Percentiles rank a stretch among this genome's conserved stretches.
Conservation (phyloP, 2,797 vertebrate species). For the Sebastes itinus region DNA sequence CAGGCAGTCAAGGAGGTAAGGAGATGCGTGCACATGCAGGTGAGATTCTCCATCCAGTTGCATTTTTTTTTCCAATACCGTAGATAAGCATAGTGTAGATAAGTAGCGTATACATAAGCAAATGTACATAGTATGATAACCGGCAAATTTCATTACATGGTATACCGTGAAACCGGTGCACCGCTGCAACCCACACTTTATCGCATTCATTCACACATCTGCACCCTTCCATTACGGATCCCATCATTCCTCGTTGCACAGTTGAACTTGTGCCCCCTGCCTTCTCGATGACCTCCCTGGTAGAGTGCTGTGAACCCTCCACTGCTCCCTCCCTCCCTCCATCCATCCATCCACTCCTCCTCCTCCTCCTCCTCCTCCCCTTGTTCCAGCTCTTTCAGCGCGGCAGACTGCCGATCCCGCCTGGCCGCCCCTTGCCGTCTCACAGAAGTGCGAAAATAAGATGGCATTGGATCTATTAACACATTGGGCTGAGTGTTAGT, state of each 20-base stretch:
- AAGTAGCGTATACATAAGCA: too few species aligned
- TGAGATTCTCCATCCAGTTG: neutral
- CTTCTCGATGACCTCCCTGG: conserved; percentile 84
- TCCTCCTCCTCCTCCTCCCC: conserved; percentile 56
- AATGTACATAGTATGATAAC: neutral
- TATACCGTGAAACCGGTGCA: neutral
- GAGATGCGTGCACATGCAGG: neutral
- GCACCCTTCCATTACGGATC: conserved; percentile 23
- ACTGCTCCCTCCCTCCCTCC: conserved; percentile 69
- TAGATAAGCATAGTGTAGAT: neutral
- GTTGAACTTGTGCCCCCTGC: conserved; percentile 89
- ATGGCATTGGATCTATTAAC: conserved; percentile 92
- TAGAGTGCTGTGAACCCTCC: conserved; percentile 68
- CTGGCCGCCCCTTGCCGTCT: conserved; percentile 84
- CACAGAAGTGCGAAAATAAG: conserved; percentile 91
- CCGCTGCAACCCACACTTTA: neutral
- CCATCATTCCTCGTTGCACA: conserved; percentile 34
- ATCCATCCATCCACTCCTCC: conserved; percentile 19
- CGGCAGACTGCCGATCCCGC: conserved; percentile 80
- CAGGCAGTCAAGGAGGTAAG: neutral
- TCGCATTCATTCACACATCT: conserved; percentile 14
- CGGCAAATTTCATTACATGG: neutral
- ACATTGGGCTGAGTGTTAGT: conserved; percentile 86
- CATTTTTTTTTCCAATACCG: neutral
- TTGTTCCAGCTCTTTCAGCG: conserved; percentile 73